These are phyloP conservation scores for Alectura lathami DNA, from an alignment of 2,113 vertebrate genomes.

Conservation along the genomic window DNA sequence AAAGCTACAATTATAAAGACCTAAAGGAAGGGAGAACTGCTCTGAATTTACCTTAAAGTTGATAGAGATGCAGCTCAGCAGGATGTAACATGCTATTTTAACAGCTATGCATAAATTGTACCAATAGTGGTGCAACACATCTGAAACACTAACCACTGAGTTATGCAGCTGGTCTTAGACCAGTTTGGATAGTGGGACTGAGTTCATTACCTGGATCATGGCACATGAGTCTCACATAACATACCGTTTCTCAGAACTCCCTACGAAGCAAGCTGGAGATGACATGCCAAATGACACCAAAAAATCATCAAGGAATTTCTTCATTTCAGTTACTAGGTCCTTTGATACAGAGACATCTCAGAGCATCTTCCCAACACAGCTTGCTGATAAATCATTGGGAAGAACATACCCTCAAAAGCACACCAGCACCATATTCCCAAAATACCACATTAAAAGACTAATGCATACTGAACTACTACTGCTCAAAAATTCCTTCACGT, in stretches of 20 bases:
- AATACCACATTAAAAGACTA: accelerated
- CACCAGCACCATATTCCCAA: not conserved
- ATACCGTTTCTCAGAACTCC: not conserved
- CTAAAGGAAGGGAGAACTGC: not conserved
- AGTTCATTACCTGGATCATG: not conserved
- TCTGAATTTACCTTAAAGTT: not conserved
- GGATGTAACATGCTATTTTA: not conserved
- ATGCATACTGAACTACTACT: not conserved
- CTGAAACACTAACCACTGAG: not conserved
- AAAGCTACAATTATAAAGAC: not conserved
- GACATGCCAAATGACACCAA: not conserved
- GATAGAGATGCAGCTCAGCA: not conserved
- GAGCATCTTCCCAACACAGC: not conserved
- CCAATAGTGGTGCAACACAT: not conserved
- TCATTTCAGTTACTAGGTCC: not conserved
- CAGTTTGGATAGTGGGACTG: not conserved
- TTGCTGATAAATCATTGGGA: not conserved
- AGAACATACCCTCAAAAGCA: not conserved
- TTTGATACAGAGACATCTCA: not conserved
- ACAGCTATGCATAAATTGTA: not conserved
- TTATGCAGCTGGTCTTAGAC: not conserved
- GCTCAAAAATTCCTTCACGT: not conserved
- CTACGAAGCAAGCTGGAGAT: not conserved
- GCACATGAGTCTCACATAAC: not conserved
- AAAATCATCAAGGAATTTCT: not conserved